phyloP scores from a whole-genome alignment of 1,140 invertebrate species.

The Tachypleus tridentatus region DNA sequence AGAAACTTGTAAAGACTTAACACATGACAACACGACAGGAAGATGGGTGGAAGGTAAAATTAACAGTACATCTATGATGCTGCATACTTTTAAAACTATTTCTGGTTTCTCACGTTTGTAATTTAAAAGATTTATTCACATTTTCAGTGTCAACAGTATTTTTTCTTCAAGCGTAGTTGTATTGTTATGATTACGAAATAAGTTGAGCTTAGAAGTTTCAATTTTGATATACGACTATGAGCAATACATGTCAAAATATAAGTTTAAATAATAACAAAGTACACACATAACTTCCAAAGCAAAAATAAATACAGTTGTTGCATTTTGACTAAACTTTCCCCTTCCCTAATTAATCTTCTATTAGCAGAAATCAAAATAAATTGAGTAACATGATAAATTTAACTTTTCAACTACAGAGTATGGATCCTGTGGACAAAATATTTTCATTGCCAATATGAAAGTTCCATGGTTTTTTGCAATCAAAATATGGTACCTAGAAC shows the following conservation, averaged over 20 bases:
- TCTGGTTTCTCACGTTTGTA: neutral
- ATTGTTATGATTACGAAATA: too few relatives aligned
- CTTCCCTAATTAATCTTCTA: too few relatives aligned
- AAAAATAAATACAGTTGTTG: too few relatives aligned
- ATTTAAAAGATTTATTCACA: too few relatives aligned
- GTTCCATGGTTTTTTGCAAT: slow-evolving; percentile 71
- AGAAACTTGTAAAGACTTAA: slow-evolving; percentile 51
- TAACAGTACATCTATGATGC: neutral
- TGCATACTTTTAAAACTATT: neutral
- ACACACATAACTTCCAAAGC: too few relatives aligned
- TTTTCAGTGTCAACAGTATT: too few relatives aligned
- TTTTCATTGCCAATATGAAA: slow-evolving; percentile 62
- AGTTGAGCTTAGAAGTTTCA: too few relatives aligned
- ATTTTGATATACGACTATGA: too few relatives aligned
- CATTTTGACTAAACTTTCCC: too few relatives aligned
- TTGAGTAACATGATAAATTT: neutral
- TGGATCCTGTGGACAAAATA: slow-evolving; percentile 66
- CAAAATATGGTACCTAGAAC: slow-evolving; percentile 64
- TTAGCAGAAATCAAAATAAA: neutral
- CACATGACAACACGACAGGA: slow-evolving; percentile 53
- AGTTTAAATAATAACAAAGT: too few relatives aligned
- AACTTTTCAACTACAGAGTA: slow-evolving; percentile 33
- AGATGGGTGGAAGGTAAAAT: slow-evolving; percentile 42
- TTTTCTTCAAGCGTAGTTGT: too few relatives aligned
- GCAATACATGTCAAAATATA: too few relatives aligned